Evolutionary conservation across 2,888 invertebrate species (phyloP).

Genomic region (Pristionchus japonicus): DNA sequence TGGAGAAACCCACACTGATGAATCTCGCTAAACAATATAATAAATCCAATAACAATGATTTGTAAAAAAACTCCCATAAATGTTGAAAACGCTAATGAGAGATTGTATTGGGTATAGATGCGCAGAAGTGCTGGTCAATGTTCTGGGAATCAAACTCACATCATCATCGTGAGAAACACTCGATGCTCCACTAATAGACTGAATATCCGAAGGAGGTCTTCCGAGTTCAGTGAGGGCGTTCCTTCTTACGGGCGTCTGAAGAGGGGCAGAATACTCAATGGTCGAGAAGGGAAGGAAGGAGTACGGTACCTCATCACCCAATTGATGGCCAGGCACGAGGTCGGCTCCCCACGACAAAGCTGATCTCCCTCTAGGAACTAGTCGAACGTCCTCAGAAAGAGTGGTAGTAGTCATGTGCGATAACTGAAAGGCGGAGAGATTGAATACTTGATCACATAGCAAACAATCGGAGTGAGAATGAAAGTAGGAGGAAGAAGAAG

Average conservation of each 20-base stretch:
- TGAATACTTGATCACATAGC: not conserved
- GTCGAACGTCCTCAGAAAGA: conserved; percentile 44
- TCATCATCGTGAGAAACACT: conserved; percentile 42
- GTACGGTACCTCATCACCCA: conserved; percentile 53
- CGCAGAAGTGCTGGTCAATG: not conserved
- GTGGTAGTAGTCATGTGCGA: conserved; percentile 47
- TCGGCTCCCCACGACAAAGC: conserved; percentile 60
- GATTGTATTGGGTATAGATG: too few relatives aligned
- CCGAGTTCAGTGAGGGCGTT: not conserved
- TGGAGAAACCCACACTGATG: too few relatives aligned
- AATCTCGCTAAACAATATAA: too few relatives aligned
- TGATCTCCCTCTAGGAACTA: conserved; percentile 44
- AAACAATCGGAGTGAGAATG: not conserved
- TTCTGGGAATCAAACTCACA: not conserved
- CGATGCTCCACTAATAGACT: conserved; percentile 19
- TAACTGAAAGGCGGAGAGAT: conserved; percentile 29
- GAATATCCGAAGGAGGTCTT: conserved; percentile 33
- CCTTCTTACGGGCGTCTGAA: not conserved
- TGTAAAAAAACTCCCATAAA: too few relatives aligned
- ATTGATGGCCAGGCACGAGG: conserved; percentile 59
- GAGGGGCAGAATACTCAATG: not conserved
- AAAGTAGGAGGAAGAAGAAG: not conserved
- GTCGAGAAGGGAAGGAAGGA: not conserved
- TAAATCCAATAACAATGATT: too few relatives aligned
- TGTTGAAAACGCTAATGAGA: too few relatives aligned